Percentiles rank a stretch among this genome's conserved stretches.
phyloP scores from a whole-genome alignment of 2,888 invertebrate genomes.

The Artemia sinica region DNA sequence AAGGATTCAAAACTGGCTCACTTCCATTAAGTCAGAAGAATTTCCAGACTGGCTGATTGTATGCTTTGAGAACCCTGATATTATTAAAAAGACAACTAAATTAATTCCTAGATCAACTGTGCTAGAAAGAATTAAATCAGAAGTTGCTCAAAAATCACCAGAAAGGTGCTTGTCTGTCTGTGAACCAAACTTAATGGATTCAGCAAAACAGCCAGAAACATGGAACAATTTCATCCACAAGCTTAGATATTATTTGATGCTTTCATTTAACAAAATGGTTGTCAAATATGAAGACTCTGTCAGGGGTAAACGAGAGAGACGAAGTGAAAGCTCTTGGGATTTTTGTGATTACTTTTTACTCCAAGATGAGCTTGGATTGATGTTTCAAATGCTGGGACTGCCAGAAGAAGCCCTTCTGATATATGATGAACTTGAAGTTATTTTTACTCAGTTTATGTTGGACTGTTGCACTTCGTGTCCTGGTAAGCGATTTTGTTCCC shows the following conservation, averaged over 20 bases:
- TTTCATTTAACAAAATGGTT: constrained; percentile 69
- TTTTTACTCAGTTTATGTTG: constrained; percentile 87
- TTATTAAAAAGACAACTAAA: constrained; percentile 69
- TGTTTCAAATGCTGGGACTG: constrained; percentile 78
- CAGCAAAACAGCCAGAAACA: constrained; percentile 66
- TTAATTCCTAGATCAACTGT: constrained; percentile 78
- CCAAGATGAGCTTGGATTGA: constrained; percentile 87
- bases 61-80: constrained; percentile 76
- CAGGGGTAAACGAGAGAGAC: constrained; percentile 67
- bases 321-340: constrained; percentile 80
- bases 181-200: constrained; percentile 15
- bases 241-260: constrained; percentile 60
- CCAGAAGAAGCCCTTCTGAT: constrained; percentile 87
- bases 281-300: constrained; percentile 75
- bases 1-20: constrained; percentile 73
- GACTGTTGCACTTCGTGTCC: constrained; percentile 35
- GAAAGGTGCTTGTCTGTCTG: constrained; percentile 37
- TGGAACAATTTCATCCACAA: constrained; percentile 69
- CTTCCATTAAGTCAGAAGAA: constrained; percentile 47
- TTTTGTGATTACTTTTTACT: constrained; percentile 85
- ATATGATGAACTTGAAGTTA: constrained; percentile 88
- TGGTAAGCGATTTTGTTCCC: no score
- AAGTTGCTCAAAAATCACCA: constrained; percentile 76
- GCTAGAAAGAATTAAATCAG: constrained; percentile 78
- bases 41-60: constrained; percentile 72